Evolutionary conservation across 2,113 vertebrate genomes (phyloP), one percentile per base, ranked within the genome.

Genomic region (Carollia perspicillata): DNA sequence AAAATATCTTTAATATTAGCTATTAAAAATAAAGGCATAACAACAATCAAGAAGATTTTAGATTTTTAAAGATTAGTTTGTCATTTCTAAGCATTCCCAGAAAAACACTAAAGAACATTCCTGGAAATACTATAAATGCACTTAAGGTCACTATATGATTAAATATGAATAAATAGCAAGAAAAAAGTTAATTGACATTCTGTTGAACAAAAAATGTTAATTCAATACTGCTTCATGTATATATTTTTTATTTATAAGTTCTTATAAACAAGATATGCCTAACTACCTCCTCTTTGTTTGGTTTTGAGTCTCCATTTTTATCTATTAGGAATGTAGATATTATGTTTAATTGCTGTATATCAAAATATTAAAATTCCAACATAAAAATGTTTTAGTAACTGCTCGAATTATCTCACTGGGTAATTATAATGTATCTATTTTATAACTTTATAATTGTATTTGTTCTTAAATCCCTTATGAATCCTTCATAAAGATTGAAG

Each of bases 391-490:
- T 93, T 95, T 53, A 93, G 68, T 51, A 78, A 95, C 1, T 81
- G 65, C 4, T 95, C 81, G 93, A 71, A 90, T 77, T 95, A 81
- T 47, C 68, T 85, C 68, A 75, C 5, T 75, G 20, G 87, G 75
- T 9, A 89, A n/a, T 26, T 80, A 66, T 22, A 89, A 83, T 55
- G 5, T 78, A 93, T 77, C 92, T 75, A 80, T 55, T 92, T 84
- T 44, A 89, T 84, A 95, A 77, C 18, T 85, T 95, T 23, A 60
- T 72, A 85, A 87, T 92, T 89, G 74, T 88, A 87, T 87, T 87
- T 90, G 35, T 92, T 90, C 53, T 86, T 80, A 80, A 95, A 47
- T 89, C 16, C 63, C 37, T 90, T 58, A 87, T 1, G 3, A 51
- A 95, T 89, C 4, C 26, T 92, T 93, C 47, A 55, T 66, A 95